phyloP scores from a whole-genome alignment of 2,113 vertebrate genomes.

The Saccopteryx bilineata region DNA sequence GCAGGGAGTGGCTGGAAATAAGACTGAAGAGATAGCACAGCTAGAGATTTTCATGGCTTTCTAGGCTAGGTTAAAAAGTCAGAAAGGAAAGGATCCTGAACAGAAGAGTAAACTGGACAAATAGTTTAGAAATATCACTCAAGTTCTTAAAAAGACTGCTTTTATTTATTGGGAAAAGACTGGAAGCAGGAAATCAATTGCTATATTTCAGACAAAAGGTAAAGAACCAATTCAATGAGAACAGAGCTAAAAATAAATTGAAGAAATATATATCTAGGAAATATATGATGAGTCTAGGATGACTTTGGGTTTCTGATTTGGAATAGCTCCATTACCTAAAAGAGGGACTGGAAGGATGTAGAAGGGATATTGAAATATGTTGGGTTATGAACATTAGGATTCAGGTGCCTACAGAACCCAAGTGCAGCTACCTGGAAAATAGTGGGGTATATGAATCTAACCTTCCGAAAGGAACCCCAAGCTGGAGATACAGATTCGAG shows the following conservation, averaged over 20 bases:
- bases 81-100: constrained; percentile 52
- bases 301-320: constrained; percentile 39
- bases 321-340: constrained; percentile 48
- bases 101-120: background rate
- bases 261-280: background rate
- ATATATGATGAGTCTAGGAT: constrained; percentile 27
- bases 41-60: constrained; percentile 50
- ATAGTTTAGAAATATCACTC: constrained; percentile 9
- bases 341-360: background rate
- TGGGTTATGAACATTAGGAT: background rate
- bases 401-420: background rate
- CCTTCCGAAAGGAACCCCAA: background rate
- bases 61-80: constrained; percentile 45
- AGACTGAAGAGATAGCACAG: background rate
- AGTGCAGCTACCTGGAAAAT: background rate
- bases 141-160: constrained; percentile 17
- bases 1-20: constrained; percentile 28
- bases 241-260: background rate
- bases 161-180: constrained; percentile 25
- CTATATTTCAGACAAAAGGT: constrained; percentile 29
- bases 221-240: constrained; percentile 46
- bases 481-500: background rate
- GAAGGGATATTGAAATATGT: background rate
- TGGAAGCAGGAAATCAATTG: constrained; percentile 27
- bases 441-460: background rate